These are phyloP conservation scores for Cryptomyrus ogoouensis DNA, from an alignment of 2,113 vertebrate species.

Conservation along the genomic window DNA sequence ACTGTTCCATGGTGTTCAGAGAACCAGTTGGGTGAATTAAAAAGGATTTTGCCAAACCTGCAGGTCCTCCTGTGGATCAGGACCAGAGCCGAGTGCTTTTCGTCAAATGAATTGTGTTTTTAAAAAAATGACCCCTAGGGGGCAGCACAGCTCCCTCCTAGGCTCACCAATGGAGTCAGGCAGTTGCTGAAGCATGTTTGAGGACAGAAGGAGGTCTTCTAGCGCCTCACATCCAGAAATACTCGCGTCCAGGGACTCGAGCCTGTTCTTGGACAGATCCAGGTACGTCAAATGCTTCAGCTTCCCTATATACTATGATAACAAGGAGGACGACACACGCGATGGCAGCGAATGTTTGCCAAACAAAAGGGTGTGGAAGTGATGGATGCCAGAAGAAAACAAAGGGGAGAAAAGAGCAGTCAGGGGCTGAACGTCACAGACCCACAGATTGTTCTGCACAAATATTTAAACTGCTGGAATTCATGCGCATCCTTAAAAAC, in stretches of 20 bases:
- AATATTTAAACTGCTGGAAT: neutral
- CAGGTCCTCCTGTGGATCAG: neutral
- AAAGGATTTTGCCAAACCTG: neutral
- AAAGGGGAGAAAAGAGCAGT: neutral
- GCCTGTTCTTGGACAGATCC: constrained; percentile 97
- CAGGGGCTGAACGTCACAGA: neutral
- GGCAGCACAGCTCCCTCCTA: neutral
- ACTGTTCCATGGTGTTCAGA: neutral
- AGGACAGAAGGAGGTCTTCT: constrained; percentile 91
- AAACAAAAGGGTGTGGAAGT: neutral
- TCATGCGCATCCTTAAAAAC: neutral
- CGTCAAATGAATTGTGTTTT: neutral
- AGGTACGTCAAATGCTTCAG: constrained; percentile 93
- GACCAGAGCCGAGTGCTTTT: neutral
- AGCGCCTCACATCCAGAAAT: constrained; percentile 91
- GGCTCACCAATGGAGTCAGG: constrained; percentile 88
- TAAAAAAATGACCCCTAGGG: neutral
- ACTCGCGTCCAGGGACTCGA: constrained; percentile 85
- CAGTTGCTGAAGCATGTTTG: constrained; percentile 94
- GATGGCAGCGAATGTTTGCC: neutral
- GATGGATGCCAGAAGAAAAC: neutral
- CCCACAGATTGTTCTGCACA: neutral
- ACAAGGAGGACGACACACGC: neutral
- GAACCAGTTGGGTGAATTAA: neutral
- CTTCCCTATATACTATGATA: constrained; percentile 85